Percentiles rank a stretch among this genome's conserved stretches.
These are phyloP conservation scores for Ficedula albicollis DNA, from an alignment of 2,797 vertebrate genomes.

Conservation along the genomic window DNA sequence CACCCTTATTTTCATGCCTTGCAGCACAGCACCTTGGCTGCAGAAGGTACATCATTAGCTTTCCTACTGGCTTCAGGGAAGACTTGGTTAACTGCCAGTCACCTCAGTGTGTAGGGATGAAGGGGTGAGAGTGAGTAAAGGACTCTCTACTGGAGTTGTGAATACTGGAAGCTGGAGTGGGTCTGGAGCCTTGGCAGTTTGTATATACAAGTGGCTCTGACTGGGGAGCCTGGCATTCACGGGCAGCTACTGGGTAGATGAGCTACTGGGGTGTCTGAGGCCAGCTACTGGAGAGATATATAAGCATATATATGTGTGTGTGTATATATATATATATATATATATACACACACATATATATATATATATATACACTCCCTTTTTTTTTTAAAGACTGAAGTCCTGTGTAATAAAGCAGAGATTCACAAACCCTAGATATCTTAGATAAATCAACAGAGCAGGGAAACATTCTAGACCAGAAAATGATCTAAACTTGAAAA, in stretches of 20 bases:
- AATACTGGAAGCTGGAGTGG: not conserved
- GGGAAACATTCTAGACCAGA: not conserved
- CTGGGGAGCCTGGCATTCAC: not conserved
- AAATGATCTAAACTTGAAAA: not conserved
- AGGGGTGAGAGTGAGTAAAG: not conserved
- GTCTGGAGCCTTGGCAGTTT: not conserved
- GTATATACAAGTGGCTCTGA: fast-evolving
- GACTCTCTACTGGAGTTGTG: not conserved
- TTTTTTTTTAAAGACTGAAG: not conserved
- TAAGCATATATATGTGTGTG: too few relatives aligned
- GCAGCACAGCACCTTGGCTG: not conserved
- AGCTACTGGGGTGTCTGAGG: not conserved
- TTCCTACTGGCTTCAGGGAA: not conserved
- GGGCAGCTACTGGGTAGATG: not conserved
- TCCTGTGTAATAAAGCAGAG: not conserved
- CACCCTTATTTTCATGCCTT: not conserved
- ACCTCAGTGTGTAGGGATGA: not conserved
- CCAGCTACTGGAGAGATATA: not conserved
- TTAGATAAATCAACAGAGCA: not conserved
- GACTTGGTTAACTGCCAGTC: not conserved
- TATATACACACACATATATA: too few relatives aligned
- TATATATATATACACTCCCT: not conserved
- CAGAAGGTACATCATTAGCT: not conserved
- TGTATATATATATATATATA: too few relatives aligned
- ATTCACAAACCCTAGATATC: not conserved